These are phyloP conservation scores for Urophycis tenuis DNA, from an alignment of 2,797 vertebrate species.

Conservation along the genomic window DNA sequence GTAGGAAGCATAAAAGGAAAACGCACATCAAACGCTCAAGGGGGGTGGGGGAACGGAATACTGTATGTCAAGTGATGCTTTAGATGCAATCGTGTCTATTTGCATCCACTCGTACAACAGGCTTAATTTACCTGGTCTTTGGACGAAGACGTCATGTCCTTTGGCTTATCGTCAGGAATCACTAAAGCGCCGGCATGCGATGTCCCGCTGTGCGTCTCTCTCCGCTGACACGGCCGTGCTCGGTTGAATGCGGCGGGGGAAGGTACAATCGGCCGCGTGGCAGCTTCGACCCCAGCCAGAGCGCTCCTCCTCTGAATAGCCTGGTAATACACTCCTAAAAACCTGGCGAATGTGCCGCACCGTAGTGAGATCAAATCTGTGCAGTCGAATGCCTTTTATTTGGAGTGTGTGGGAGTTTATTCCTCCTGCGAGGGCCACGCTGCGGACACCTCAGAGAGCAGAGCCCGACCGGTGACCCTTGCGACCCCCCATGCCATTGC, in stretches of 20 bases:
- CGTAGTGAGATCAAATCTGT: not conserved
- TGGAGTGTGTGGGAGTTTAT: constrained; percentile 12
- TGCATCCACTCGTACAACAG: constrained; percentile 46
- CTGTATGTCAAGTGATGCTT: not conserved
- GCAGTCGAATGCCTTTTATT: not conserved
- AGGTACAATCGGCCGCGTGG: constrained; percentile 51
- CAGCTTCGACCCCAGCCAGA: constrained; percentile 43
- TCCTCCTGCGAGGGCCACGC: not conserved
- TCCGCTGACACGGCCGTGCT: constrained; percentile 58
- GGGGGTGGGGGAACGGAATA: not conserved
- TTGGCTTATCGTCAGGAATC: constrained; percentile 53
- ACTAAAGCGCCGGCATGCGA: constrained; percentile 54
- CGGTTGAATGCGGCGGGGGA: constrained; percentile 27
- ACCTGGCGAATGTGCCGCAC: constrained; percentile 11
- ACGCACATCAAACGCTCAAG: too few species aligned
- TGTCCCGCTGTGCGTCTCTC: constrained; percentile 39
- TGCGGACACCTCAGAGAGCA: not conserved
- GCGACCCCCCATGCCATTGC: not conserved
- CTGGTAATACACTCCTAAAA: constrained; percentile 42
- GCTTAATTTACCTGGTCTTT: constrained; percentile 59
- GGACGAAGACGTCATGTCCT: constrained; percentile 47
- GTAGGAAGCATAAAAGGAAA: too few species aligned
- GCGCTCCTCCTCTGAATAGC: constrained; percentile 43
- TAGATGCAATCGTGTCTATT: not conserved
- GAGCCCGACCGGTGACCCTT: constrained; percentile 17